Evolutionary conservation across 2,797 vertebrate genomes (phyloP).

Genomic region (Leucoraja ocellata): DNA sequence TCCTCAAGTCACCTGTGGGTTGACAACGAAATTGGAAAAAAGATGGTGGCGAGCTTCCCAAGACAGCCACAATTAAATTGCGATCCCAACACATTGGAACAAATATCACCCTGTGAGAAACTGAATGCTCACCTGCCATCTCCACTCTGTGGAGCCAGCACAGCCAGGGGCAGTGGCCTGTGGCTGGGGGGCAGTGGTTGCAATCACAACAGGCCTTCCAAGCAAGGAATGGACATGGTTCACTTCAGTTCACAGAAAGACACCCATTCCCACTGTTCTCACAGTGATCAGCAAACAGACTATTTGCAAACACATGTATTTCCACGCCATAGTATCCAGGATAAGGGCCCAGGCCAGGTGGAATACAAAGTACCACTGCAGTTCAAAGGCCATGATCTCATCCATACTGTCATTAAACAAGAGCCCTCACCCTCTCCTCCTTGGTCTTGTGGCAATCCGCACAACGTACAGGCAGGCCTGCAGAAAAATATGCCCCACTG

Average conservation of each 20-base stretch:
- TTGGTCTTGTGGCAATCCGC: slow-evolving; percentile 58
- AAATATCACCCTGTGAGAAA: slow-evolving; percentile 67
- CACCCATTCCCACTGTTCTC: slow-evolving; percentile 60
- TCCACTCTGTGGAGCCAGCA: slow-evolving; percentile 59
- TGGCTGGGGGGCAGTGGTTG: slow-evolving; percentile 43
- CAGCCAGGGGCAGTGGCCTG: slow-evolving; percentile 49
- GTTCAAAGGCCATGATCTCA: slow-evolving; percentile 67
- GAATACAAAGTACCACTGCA: slow-evolving; percentile 63
- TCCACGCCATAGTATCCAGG: slow-evolving; percentile 50
- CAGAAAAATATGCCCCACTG: slow-evolving; percentile 65
- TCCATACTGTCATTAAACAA: slow-evolving; percentile 74
- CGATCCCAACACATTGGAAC: slow-evolving; percentile 65
- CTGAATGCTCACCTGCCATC: slow-evolving; percentile 62
- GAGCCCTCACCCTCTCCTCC: slow-evolving; percentile 81
- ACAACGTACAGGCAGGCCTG: slow-evolving; percentile 52
- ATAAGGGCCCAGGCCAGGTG: slow-evolving; percentile 61
- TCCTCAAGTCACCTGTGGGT: slow-evolving; percentile 59
- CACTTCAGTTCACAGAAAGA: slow-evolving; percentile 62
- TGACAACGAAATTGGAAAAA: slow-evolving; percentile 53
- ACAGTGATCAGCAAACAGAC: slow-evolving; percentile 56
- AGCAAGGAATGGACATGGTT: slow-evolving; percentile 58
- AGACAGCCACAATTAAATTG: slow-evolving; percentile 70
- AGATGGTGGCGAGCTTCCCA: slow-evolving; percentile 54
- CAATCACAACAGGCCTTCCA: slow-evolving; percentile 54
- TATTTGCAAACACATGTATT: slow-evolving; percentile 62